Evolutionary conservation across 1,140 invertebrate genomes (phyloP).

Genomic region (Cephus cinctus): DNA sequence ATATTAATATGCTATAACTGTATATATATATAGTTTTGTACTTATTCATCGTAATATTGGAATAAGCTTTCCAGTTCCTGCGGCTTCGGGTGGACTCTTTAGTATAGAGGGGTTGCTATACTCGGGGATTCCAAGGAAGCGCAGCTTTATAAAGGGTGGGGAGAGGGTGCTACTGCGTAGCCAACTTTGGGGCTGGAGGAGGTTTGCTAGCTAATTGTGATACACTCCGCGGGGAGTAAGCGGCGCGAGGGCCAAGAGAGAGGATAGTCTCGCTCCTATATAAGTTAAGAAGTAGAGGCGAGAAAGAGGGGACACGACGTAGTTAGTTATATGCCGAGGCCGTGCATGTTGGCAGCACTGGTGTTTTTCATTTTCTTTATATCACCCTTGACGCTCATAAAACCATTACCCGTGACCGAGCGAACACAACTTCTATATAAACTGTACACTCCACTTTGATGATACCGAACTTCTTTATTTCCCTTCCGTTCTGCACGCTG

Average conservation of each 20-base stretch:
- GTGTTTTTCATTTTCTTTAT: slow-evolving; percentile 87
- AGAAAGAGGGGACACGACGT: slow-evolving; percentile 34
- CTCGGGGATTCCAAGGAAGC: slow-evolving; percentile 21
- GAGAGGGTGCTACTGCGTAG: slow-evolving; percentile 28
- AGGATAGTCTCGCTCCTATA: slow-evolving; percentile 16
- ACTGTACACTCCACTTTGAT: slow-evolving; percentile 37
- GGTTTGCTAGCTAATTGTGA: slow-evolving; percentile 47
- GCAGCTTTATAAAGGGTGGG: slow-evolving; percentile 19
- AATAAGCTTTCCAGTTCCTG: slow-evolving; percentile 35
- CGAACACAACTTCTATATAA: slow-evolving; percentile 52
- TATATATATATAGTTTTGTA: too few relatives aligned
- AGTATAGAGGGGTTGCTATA: slow-evolving; percentile 17
- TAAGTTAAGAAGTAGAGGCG: slow-evolving; percentile 45
- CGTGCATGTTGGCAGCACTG: slow-evolving; percentile 46
- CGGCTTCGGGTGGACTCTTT: slow-evolving; percentile 17
- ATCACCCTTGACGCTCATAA: slow-evolving; percentile 78
- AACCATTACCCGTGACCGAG: slow-evolving; percentile 80
- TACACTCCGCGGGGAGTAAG: slow-evolving; percentile 44
- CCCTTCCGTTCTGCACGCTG: slow-evolving; percentile 6
- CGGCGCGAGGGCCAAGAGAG: slow-evolving; percentile 17
- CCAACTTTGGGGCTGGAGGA: slow-evolving; percentile 5
- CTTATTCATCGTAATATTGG: slow-evolving; percentile 37
- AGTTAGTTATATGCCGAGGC: slow-evolving; percentile 49
- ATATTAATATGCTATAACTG: too few relatives aligned
- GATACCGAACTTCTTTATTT: slow-evolving; percentile 47